Evolutionary conservation across 2,888 invertebrate genomes (phyloP).

Genomic region (Coecobrya sp.): DNA sequence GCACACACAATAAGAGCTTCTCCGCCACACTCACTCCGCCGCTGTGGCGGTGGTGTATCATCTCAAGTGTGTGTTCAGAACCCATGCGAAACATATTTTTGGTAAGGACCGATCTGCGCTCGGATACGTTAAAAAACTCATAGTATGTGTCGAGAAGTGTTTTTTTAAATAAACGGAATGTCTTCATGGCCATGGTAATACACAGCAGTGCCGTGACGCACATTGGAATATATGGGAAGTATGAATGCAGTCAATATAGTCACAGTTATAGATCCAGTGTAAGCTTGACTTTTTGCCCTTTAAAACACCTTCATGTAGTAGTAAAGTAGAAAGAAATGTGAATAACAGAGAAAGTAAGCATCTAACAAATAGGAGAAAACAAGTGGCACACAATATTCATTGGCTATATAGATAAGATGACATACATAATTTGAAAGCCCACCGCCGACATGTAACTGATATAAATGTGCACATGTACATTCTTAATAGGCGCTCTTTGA

Average conservation of each 20-base stretch:
- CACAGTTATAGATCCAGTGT: neutral
- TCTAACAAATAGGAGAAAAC: neutral
- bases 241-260: neutral
- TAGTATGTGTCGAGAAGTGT: neutral
- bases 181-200: slow-evolving; percentile 52
- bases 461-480: neutral
- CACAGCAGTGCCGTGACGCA: neutral
- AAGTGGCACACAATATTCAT: neutral
- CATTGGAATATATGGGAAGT: neutral
- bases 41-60: neutral
- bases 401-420: neutral
- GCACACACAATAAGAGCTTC: neutral
- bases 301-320: slow-evolving; percentile 16
- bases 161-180: neutral
- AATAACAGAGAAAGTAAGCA: neutral
- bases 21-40: too few species aligned
- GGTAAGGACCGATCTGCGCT: neutral
- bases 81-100: neutral
- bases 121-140: neutral
- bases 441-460: neutral
- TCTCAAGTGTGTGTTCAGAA: neutral
- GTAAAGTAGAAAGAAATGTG: neutral
- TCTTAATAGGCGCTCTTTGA: neutral
- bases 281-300: slow-evolving; percentile 13
- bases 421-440: neutral